Conservation (phyloP, 2,888 invertebrate species). For the Perdita meconis region DNA sequence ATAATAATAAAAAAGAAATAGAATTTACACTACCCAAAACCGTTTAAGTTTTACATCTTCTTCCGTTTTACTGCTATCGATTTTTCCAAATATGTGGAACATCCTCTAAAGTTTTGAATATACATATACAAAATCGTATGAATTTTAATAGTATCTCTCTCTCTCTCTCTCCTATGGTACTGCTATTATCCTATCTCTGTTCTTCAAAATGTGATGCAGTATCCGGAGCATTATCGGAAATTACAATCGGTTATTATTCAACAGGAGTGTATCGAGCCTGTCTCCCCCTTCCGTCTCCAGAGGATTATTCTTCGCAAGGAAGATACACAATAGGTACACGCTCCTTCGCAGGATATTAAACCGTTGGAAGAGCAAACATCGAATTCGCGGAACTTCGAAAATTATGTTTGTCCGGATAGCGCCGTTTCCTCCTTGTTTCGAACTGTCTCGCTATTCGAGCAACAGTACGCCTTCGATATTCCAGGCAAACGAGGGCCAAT, state of each 20-base stretch:
- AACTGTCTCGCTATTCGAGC: not conserved
- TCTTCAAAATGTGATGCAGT: not conserved
- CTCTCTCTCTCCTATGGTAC: no score
- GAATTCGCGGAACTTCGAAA: conserved; percentile 52
- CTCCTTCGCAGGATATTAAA: conserved; percentile 54
- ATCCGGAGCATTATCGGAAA: not conserved
- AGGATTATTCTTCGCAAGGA: conserved; percentile 45
- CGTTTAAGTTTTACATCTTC: no score
- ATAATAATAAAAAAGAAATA: no score
- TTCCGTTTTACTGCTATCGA: no score
- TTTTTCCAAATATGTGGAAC: no score
- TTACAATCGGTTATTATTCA: conserved; percentile 6
- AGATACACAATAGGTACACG: conserved; percentile 42
- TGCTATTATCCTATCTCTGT: no score
- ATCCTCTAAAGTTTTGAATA: no score
- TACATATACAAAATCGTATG: no score
- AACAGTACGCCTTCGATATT: not conserved
- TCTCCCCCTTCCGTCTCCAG: conserved; percentile 25
- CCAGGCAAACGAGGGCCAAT: not conserved
- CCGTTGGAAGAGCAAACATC: conserved; percentile 51
- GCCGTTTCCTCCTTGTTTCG: conserved; percentile 17
- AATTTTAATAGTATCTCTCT: no score
- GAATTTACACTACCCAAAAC: no score
- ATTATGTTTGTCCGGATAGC: conserved; percentile 53
- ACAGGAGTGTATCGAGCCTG: conserved; percentile 13